A percentile compares a stretch with the other conserved stretches of the same genome.
These are phyloP conservation scores for Andrena flavipes DNA, from an alignment of 2,888 invertebrate species.

Conservation along the genomic window DNA sequence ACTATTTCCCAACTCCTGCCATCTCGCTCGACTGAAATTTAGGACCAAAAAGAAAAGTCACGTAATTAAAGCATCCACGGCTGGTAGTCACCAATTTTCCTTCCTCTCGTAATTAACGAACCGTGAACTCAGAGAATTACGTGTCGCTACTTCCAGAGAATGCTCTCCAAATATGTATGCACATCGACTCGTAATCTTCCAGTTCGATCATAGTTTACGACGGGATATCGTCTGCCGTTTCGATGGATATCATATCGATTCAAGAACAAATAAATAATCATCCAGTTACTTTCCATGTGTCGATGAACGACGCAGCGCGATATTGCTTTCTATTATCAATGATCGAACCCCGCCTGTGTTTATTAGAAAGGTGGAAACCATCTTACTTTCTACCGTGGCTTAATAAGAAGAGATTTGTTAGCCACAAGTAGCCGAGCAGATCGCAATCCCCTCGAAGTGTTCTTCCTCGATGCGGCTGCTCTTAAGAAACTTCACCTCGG, in stretches of 20 bases:
- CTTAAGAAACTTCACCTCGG: conserved; percentile 36
- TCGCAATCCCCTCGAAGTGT: conserved; percentile 9
- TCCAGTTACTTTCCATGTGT: conserved; percentile 9
- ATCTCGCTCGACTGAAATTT: conserved; percentile 8
- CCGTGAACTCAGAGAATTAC: neutral
- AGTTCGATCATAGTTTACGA: conserved; percentile 1
- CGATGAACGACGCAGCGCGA: conserved; percentile 16
- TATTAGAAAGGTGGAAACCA: conserved; percentile 65
- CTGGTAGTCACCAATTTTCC: neutral
- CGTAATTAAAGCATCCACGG: neutral
- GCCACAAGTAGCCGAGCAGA: conserved; percentile 9
- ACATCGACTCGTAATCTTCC: no score
- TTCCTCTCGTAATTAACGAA: neutral
- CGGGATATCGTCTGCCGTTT: conserved; percentile 3
- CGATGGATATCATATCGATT: neutral
- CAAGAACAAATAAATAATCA: neutral
- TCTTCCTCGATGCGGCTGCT: conserved; percentile 29
- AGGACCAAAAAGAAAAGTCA: neutral
- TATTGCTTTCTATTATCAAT: conserved; percentile 52
- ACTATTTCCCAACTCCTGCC: neutral
- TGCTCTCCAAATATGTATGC: neutral
- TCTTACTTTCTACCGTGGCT: conserved; percentile 58
- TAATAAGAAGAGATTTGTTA: conserved; percentile 41
- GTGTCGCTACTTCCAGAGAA: neutral
- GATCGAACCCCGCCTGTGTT: conserved; percentile 39